Conservation (phyloP, 2,888 invertebrate genomes). For the Schizotus pectinicornis region DNA sequence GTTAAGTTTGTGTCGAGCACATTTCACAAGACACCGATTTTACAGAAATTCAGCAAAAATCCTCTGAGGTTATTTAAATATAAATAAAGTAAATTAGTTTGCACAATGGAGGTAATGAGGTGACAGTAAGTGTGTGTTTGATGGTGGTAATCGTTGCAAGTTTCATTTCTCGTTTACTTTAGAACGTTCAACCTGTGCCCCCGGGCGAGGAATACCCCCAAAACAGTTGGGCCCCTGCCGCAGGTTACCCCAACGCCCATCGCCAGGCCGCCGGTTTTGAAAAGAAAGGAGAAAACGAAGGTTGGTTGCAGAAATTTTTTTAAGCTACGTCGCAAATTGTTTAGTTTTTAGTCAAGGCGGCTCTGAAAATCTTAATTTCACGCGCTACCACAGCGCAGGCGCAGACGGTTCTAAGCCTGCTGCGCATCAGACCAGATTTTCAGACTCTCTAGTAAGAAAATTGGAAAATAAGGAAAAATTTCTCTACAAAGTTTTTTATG, state of each 20-base stretch:
- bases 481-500: too few relatives aligned
- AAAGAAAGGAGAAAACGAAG: constrained; percentile 35
- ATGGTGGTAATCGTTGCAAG: constrained; percentile 3
- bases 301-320: constrained; percentile 20
- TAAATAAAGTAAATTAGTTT: constrained; percentile 27
- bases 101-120: constrained; percentile 36
- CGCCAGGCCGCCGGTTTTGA: constrained; percentile 35
- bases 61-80: constrained; percentile 38
- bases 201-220: constrained; percentile 38
- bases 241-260: constrained; percentile 47
- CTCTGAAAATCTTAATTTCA: neutral
- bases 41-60: constrained; percentile 39
- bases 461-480: too few relatives aligned
- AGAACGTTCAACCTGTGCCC: constrained; percentile 40
- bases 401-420: too few relatives aligned
- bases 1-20: constrained; percentile 29
- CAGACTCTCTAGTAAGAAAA: too few relatives aligned
- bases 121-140: constrained; percentile 33
- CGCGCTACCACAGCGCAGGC: too few relatives aligned
- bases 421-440: too few relatives aligned
- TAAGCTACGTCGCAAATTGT: neutral
- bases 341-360: neutral
- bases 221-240: constrained; percentile 43
- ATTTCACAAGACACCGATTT: constrained; percentile 38
- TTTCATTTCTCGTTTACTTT: constrained; percentile 33